Evolutionary conservation across 1,140 invertebrate species (phyloP).

Genomic region (Chrysomallon squamiferum): DNA sequence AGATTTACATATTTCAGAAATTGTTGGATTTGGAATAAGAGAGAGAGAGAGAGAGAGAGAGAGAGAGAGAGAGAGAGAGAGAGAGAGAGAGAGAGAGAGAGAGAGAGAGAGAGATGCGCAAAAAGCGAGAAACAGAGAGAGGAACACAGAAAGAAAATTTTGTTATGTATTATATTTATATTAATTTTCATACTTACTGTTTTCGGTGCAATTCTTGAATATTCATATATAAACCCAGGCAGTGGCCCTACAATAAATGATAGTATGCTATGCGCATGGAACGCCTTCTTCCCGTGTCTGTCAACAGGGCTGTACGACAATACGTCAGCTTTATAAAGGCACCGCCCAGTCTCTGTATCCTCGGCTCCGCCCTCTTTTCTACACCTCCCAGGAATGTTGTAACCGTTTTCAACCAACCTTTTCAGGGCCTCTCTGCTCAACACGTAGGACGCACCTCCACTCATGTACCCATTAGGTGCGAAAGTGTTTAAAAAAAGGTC

Average conservation of each 20-base stretch:
- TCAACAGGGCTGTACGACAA: slow-evolving; percentile 19
- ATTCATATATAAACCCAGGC: too few relatives aligned
- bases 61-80: too few relatives aligned
- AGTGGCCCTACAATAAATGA: slow-evolving; percentile 1
- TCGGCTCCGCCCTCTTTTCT: slow-evolving; percentile 26
- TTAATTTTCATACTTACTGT: too few relatives aligned
- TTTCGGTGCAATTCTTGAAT: too few relatives aligned
- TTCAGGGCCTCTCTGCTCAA: slow-evolving; percentile 70
- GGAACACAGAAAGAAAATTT: too few relatives aligned
- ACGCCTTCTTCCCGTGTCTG: slow-evolving; percentile 14
- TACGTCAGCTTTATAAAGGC: slow-evolving; percentile 25
- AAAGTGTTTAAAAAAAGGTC: slow-evolving; percentile 47
- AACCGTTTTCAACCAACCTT: slow-evolving; percentile 49
- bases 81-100: too few relatives aligned
- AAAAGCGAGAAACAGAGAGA: too few relatives aligned
- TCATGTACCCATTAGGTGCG: slow-evolving; percentile 38
- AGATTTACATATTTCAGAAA: too few relatives aligned
- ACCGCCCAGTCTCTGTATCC: slow-evolving; percentile 33
- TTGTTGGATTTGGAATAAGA: too few relatives aligned
- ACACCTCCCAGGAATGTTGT: slow-evolving; percentile 64
- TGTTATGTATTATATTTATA: too few relatives aligned
- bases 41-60: too few relatives aligned
- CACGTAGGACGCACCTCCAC: slow-evolving; percentile 75
- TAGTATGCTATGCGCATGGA: slow-evolving; percentile 15
- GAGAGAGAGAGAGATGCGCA: too few relatives aligned